Conservation (phyloP, 1,140 invertebrate genomes). For the Pygmarrhopalites habei region DNA sequence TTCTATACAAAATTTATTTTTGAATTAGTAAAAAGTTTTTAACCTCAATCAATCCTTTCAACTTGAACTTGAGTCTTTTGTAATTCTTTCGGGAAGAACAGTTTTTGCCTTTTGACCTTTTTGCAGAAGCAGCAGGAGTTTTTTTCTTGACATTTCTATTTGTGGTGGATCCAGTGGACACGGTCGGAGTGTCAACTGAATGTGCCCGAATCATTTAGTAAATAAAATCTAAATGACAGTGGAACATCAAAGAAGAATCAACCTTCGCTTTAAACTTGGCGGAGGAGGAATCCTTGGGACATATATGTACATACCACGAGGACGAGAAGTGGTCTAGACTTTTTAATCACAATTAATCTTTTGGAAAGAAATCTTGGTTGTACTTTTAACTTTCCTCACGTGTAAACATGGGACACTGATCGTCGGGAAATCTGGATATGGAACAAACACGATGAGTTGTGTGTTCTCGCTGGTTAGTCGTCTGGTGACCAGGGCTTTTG, state of each 20-base stretch:
- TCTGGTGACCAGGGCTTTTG: slow-evolving; percentile 25
- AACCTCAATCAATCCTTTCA: slow-evolving; percentile 21
- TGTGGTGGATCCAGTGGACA: not conserved
- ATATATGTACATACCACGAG: too few species aligned
- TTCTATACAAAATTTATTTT: not conserved
- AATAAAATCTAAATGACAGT: too few species aligned
- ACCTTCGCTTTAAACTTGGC: too few species aligned
- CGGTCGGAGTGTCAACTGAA: not conserved
- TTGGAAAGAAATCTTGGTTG: too few species aligned
- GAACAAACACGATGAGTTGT: slow-evolving; percentile 33
- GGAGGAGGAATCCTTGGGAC: too few species aligned
- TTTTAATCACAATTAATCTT: too few species aligned
- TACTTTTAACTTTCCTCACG: too few species aligned
- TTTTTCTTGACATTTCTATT: slow-evolving; percentile 4
- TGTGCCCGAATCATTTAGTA: slow-evolving; percentile 4
- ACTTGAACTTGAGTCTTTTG: slow-evolving; percentile 11
- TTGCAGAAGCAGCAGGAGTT: too few species aligned
- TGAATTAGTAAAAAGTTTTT: not conserved
- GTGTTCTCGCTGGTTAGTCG: slow-evolving; percentile 28
- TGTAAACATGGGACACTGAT: too few species aligned
- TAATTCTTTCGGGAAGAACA: slow-evolving; percentile 6
- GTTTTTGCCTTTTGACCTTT: slow-evolving; percentile 4
- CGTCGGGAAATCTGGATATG: too few species aligned
- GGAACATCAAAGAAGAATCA: too few species aligned
- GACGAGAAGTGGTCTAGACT: too few species aligned